Evolutionary conservation across 2,113 vertebrate genomes (phyloP).

Genomic region (Platysteira castanea): DNA sequence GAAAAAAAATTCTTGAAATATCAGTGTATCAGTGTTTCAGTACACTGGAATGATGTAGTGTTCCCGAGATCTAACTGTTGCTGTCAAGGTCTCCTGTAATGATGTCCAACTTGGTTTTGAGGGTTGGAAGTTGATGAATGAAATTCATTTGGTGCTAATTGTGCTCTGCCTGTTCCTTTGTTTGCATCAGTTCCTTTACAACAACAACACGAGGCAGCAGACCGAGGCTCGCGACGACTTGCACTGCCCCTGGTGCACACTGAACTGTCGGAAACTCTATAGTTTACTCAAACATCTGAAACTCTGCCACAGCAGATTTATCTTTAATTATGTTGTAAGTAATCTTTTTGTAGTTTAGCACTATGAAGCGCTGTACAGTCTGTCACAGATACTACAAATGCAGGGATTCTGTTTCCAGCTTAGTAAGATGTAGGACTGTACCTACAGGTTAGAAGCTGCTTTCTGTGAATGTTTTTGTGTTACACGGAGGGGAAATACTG

Average conservation of each 20-base stretch:
- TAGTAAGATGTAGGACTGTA: neutral
- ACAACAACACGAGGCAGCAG: conserved; percentile 96
- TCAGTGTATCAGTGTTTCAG: neutral
- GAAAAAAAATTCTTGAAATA: neutral
- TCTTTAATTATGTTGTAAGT: conserved; percentile 97
- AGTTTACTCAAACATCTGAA: conserved; percentile 98
- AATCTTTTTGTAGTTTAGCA: neutral
- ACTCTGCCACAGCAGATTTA: conserved; percentile 96
- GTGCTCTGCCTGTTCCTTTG: neutral
- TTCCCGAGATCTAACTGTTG: neutral
- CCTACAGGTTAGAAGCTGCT: neutral
- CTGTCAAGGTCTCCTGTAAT: neutral
- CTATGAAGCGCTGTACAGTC: neutral
- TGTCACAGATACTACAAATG: neutral
- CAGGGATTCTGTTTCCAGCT: neutral
- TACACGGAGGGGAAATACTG: neutral
- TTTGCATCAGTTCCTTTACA: conserved; percentile 88
- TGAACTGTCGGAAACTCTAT: conserved; percentile 97
- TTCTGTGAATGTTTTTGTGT: neutral
- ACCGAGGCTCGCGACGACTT: conserved; percentile 95
- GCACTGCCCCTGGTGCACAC: conserved; percentile 96
- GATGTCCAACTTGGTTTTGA: neutral
- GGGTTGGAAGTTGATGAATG: neutral
- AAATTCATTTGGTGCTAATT: neutral
- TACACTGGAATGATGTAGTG: neutral